Evolutionary conservation across 1,140 invertebrate genomes (phyloP).

Genomic region (Cotesia chilonis): DNA sequence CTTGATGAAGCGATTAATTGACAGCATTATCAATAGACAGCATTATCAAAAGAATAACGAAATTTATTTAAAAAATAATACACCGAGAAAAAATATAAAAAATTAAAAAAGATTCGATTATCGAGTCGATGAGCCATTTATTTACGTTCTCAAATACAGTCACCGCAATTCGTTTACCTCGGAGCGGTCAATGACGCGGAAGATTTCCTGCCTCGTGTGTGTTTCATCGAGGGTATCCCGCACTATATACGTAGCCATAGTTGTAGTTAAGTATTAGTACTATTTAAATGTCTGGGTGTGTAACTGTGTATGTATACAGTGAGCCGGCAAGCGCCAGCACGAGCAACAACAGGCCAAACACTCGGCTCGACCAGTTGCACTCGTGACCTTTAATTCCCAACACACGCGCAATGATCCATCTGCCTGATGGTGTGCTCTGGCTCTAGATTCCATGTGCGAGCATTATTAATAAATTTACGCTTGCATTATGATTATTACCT

Average conservation of each 20-base stretch:
- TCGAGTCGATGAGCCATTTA: slow-evolving; percentile 28
- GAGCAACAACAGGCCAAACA: neutral
- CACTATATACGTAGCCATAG: too few relatives aligned
- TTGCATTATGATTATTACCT: too few relatives aligned
- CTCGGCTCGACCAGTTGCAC: slow-evolving; percentile 23
- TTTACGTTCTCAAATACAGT: slow-evolving; percentile 27
- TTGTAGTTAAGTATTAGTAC: too few relatives aligned
- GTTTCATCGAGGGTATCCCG: neutral
- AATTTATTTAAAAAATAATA: slow-evolving; percentile 1
- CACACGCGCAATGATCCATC: slow-evolving; percentile 56
- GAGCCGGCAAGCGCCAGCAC: neutral
- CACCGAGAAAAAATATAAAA: neutral
- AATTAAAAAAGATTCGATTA: slow-evolving; percentile 30
- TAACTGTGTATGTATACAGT: neutral
- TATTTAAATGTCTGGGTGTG: too few relatives aligned
- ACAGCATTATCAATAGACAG: slow-evolving; percentile 16
- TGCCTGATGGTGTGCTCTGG: too few relatives aligned
- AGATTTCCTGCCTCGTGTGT: slow-evolving; percentile 22
- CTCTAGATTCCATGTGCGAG: too few relatives aligned
- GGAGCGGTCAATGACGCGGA: slow-evolving; percentile 28
- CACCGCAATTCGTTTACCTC: slow-evolving; percentile 27
- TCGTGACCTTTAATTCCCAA: slow-evolving; percentile 37
- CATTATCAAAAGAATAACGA: slow-evolving; percentile 11
- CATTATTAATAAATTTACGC: too few relatives aligned
- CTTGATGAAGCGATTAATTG: slow-evolving; percentile 16